phyloP scores from a whole-genome alignment of 1,140 invertebrate genomes.

The Pectinophora gossypiella region DNA sequence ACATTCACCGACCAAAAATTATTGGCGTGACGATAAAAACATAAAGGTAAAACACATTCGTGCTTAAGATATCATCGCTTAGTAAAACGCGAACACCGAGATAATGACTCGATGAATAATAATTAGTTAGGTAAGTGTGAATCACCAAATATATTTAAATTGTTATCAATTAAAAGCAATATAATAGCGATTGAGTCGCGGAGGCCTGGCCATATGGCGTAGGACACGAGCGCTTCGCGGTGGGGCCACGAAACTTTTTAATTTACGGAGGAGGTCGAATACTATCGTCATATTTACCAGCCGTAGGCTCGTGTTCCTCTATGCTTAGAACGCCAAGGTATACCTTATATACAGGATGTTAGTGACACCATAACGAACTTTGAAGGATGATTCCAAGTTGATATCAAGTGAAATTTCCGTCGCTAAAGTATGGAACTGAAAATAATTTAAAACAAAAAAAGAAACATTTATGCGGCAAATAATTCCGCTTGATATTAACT shows the following conservation, averaged over 20 bases:
- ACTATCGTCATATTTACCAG: too few relatives aligned
- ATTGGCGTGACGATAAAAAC: constrained; percentile 57
- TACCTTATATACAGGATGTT: too few relatives aligned
- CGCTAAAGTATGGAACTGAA: too few relatives aligned
- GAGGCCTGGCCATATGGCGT: constrained; percentile 57
- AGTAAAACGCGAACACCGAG: constrained; percentile 58
- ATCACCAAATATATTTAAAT: constrained; percentile 76
- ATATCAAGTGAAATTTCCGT: too few relatives aligned
- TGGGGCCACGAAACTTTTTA: constrained; percentile 33
- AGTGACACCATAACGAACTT: too few relatives aligned
- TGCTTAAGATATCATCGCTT: constrained; percentile 61
- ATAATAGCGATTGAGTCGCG: constrained; percentile 71
- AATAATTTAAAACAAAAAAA: too few relatives aligned
- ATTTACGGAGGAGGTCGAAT: too few relatives aligned
- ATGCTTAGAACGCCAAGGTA: too few relatives aligned
- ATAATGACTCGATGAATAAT: constrained; percentile 73
- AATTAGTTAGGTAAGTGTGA: constrained; percentile 71
- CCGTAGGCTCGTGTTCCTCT: too few relatives aligned
- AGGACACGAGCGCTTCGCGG: constrained; percentile 36
- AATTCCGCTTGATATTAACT: too few relatives aligned
- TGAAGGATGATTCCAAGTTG: too few relatives aligned
- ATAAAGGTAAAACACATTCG: constrained; percentile 67
- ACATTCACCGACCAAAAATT: constrained; percentile 20
- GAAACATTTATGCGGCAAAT: too few relatives aligned
- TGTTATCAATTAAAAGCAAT: constrained; percentile 76